These are phyloP conservation scores for Pinctada fucata DNA, from an alignment of 2,888 invertebrate species.

Conservation along the genomic window DNA sequence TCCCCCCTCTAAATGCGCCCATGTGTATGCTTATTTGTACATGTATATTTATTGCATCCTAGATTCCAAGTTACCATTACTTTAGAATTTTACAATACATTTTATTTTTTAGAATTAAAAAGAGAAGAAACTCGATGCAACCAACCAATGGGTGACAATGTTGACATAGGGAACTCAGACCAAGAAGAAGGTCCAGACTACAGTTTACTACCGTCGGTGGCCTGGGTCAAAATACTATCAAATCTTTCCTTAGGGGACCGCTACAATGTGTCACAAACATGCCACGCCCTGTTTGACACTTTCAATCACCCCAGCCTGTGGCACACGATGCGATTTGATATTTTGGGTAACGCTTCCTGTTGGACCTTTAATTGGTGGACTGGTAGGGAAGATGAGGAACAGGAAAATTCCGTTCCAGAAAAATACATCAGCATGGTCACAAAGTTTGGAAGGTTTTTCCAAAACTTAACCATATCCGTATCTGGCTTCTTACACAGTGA, in stretches of 20 bases:
- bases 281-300: conserved; percentile 54
- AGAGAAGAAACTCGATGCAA: too few relatives aligned
- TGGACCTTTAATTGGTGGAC: conserved; percentile 24
- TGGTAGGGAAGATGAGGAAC: conserved; percentile 4
- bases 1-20: too few relatives aligned
- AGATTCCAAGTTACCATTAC: too few relatives aligned
- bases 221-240: conserved; percentile 61
- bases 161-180: too few relatives aligned
- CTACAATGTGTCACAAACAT: conserved; percentile 56
- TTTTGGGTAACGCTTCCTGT: conserved; percentile 26
- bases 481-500: conserved; percentile 54
- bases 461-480: conserved; percentile 60
- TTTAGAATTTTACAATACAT: too few relatives aligned
- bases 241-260: conserved; percentile 57
- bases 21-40: too few relatives aligned
- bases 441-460: conserved; percentile 65
- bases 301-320: conserved; percentile 70
- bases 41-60: too few relatives aligned
- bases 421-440: conserved; percentile 50
- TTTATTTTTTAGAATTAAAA: too few relatives aligned
- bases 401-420: conserved; percentile 28
- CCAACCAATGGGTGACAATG: too few relatives aligned
- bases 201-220: conserved; percentile 63
- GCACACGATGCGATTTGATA: conserved; percentile 55
- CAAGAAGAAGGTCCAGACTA: conserved; percentile 46